Percentiles rank a stretch among this genome's conserved stretches.
These are phyloP conservation scores for Simalia tracyae DNA, from an alignment of 2,797 vertebrate species.

Conservation along the genomic window DNA sequence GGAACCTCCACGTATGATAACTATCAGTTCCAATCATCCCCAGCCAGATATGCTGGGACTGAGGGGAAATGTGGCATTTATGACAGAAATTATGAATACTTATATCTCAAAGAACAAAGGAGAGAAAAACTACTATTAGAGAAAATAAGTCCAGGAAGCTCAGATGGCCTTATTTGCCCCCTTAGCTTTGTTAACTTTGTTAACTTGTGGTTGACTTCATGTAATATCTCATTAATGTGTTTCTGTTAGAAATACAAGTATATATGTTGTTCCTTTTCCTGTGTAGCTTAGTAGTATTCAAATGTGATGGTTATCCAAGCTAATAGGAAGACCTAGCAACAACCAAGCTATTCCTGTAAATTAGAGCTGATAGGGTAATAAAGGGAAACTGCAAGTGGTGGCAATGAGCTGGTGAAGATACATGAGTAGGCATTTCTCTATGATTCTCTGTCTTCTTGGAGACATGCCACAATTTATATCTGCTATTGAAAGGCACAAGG, in stretches of 20 bases:
- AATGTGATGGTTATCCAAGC: not conserved
- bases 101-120: not conserved
- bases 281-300: not conserved
- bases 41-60: not conserved
- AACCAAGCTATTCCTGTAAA: not conserved
- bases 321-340: not conserved
- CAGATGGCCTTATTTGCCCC: not conserved
- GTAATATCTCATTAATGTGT: not conserved
- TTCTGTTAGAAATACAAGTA: not conserved
- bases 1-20: not conserved
- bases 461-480: not conserved
- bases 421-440: not conserved
- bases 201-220: not conserved
- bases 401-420: not conserved
- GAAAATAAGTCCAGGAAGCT: not conserved
- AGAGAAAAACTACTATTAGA: not conserved
- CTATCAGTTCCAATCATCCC: not conserved
- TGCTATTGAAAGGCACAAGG: not conserved
- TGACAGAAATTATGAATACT: not conserved
- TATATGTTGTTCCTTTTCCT: not conserved
- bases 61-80: not conserved
- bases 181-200: not conserved
- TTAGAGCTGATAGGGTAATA: not conserved
- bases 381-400: not conserved
- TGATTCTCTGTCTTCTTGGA: not conserved